These are phyloP conservation scores for Monodelphis domestica DNA, from an alignment of 2,797 vertebrate genomes.

Conservation along the genomic window DNA sequence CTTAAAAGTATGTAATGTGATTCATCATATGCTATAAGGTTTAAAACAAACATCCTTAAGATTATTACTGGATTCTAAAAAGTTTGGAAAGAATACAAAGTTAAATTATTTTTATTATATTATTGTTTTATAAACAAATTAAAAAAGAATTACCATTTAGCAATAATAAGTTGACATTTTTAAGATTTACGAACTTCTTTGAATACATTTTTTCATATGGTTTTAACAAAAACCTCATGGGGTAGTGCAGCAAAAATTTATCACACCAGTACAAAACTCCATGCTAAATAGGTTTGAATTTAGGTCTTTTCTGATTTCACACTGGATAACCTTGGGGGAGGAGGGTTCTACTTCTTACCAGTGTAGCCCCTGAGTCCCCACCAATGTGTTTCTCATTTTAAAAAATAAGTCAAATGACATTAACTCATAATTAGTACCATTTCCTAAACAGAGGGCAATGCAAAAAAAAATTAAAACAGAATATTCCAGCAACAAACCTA, in stretches of 20 bases:
- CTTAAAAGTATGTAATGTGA: conserved; percentile 12
- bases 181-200: not conserved
- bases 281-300: not conserved
- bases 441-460: not conserved
- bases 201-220: not conserved
- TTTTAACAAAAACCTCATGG: not conserved
- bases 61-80: not conserved
- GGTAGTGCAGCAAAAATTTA: no score
- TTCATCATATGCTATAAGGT: conserved; percentile 46
- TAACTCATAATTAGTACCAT: not conserved
- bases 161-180: not conserved
- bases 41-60: conserved; percentile 41
- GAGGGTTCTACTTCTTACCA: not conserved
- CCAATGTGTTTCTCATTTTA: not conserved
- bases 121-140: not conserved
- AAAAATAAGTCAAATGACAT: not conserved
- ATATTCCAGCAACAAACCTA: not conserved
- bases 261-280: no score
- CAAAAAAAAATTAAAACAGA: not conserved
- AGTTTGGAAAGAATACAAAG: not conserved
- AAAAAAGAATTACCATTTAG: not conserved
- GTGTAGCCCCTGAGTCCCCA: not conserved
- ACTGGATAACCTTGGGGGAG: not conserved
- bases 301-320: not conserved
- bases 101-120: not conserved